These are phyloP conservation scores for Blera fallax DNA, from an alignment of 2,888 invertebrate species.

Conservation along the genomic window DNA sequence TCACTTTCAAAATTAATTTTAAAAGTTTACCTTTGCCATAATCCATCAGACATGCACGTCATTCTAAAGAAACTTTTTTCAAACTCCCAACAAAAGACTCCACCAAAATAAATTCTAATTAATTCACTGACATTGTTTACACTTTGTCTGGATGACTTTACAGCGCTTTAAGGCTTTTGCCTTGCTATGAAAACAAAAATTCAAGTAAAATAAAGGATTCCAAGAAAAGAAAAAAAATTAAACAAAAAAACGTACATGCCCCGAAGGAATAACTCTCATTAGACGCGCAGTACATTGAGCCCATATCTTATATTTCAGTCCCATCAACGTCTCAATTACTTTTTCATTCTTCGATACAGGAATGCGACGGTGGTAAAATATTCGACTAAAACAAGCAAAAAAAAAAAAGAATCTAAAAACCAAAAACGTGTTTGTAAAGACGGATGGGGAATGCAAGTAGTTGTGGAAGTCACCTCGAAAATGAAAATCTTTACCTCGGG, in stretches of 20 bases:
- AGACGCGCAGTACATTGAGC: background rate
- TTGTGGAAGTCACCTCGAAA: background rate
- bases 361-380: background rate
- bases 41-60: background rate
- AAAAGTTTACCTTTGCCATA: background rate
- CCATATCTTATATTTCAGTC: constrained; percentile 38
- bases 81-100: background rate
- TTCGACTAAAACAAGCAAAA: background rate
- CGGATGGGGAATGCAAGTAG: background rate
- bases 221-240: background rate
- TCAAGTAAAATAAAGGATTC: constrained; percentile 16
- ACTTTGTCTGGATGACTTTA: constrained; percentile 24
- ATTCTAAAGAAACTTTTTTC: background rate
- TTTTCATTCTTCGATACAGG: background rate
- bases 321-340: constrained; percentile 55
- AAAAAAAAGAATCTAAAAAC: background rate
- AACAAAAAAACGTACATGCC: background rate
- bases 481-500: constrained; percentile 11
- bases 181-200: background rate
- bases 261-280: background rate
- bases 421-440: background rate
- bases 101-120: constrained; percentile 38
- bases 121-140: constrained; percentile 33
- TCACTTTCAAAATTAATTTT: background rate
- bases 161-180: background rate